Base-by-base conservation (phyloP, 2,113 vertebrate genomes). In the Anarrhichthys ocellatus region DNA sequence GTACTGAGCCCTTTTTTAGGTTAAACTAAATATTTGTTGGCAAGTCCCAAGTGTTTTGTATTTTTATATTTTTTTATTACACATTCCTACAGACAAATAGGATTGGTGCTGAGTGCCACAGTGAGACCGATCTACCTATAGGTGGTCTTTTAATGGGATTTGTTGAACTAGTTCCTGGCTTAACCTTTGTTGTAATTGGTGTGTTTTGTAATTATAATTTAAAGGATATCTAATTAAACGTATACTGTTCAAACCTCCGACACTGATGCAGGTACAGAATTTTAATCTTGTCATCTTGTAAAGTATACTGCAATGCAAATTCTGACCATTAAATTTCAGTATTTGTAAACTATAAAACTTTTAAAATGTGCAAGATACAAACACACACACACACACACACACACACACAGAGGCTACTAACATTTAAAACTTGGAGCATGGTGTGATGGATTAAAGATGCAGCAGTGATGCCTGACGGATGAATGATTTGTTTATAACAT, bases 401-500 rank as follows among this genome's bases (percentile, higher is more conserved):
- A 34, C 34, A 34, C 34, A 59, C 59, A 32, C 36, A 32, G 32
- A 4, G 32, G 32, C 32, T 32, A 32, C 34, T 34, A 34, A 34
- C 34, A 13, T 46, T 5, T 46, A 17, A 67, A 62, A 15, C 3
- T 22, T 40, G 38, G 34, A 46, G 27, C 24, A 74, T 22, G 11
- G 64, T 61, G 63, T 46, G 9, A 3, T 67, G 20, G 58, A 85
- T 48, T 64, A 62, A 75, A 82, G 40, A 80, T 1, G 40, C 2
- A 72, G 48, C 73, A 34, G 50, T 24, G 56, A 80, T 17, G 18
- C 13, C 29, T 0, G 0, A 13, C 29, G 46, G 65, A 59, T 63
- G 36, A 64, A 36, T 54, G 29, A 83, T 82, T 77, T 83, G 59
- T 88, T 89, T 87, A 80, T 85, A 69, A 87, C 80, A 54, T 63